Percentiles rank a stretch among this genome's conserved stretches.
Evolutionary conservation across 1,140 invertebrate species (phyloP).

Genomic region (Diachasma alloeum): DNA sequence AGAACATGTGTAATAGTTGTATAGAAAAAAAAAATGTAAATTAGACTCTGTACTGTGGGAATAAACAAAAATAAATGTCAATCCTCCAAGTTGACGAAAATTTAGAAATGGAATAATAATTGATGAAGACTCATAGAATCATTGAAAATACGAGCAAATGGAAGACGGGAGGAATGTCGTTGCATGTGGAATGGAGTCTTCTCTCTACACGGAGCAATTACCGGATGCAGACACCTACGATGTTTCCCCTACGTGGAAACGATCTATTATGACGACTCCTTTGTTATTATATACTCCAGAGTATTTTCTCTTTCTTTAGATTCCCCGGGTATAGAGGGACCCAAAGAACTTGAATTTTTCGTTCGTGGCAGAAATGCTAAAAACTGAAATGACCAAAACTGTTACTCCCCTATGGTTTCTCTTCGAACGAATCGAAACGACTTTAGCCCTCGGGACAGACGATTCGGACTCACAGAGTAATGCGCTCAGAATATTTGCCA

Average conservation of each 20-base stretch:
- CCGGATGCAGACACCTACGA: conserved; percentile 46
- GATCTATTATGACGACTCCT: neutral
- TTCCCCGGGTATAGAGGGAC: neutral
- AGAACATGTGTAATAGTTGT: too few species aligned
- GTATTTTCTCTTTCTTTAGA: neutral
- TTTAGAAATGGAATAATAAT: neutral
- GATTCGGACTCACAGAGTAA: conserved; percentile 30
- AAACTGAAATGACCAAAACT: conserved; percentile 8
- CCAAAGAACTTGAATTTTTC: neutral
- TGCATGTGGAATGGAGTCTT: conserved; percentile 50
- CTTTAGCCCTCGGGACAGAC: conserved; percentile 38
- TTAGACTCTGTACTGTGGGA: too few species aligned
- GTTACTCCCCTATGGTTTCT: conserved; percentile 16
- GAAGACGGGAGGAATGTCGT: conserved; percentile 45
- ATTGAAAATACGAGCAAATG: neutral
- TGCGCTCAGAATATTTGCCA: conserved; percentile 60
- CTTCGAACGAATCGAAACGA: neutral
- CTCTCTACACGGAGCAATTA: conserved; percentile 42
- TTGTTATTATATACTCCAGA: neutral
- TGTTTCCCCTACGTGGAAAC: conserved; percentile 15
- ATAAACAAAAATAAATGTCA: too few species aligned
- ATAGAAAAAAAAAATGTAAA: too few species aligned
- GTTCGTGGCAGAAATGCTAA: neutral
- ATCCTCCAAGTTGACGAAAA: too few species aligned
- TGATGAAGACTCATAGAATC: neutral